Evolutionary conservation across 2,888 invertebrate genomes (phyloP).

Genomic region (Melipona beecheii): DNA sequence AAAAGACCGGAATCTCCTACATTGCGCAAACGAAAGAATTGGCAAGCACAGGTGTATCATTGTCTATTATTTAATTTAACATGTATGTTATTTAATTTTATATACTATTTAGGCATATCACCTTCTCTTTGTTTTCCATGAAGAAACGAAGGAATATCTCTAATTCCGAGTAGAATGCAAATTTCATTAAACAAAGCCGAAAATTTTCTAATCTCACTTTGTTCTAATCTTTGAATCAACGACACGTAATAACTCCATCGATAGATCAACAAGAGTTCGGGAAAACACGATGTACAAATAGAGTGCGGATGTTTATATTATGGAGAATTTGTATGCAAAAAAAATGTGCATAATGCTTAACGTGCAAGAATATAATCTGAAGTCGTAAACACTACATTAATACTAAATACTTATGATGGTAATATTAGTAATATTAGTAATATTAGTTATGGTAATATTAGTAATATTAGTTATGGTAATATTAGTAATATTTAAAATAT

Average conservation of each 20-base stretch:
- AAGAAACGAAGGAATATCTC: no score
- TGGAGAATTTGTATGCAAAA: background rate
- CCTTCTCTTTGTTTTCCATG: background rate
- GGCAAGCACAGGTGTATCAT: conserved; percentile 10
- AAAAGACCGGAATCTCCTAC: background rate
- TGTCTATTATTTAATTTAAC: no score
- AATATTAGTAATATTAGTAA: no score
- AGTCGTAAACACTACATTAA: no score
- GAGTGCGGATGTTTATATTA: background rate
- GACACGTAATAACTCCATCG: background rate
- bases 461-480: background rate
- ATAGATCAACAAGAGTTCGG: background rate
- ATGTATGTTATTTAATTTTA: background rate
- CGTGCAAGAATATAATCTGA: no score
- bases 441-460: no score
- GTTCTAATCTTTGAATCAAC: background rate
- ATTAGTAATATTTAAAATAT: background rate
- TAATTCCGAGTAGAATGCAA: background rate
- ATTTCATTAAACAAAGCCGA: background rate
- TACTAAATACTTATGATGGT: no score
- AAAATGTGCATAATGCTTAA: no score
- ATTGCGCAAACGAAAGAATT: background rate
- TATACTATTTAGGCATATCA: background rate
- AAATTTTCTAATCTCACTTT: background rate
- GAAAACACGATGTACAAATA: background rate